Evolutionary conservation across 1,140 invertebrate species (phyloP).

Genomic region (Arion vulgaris): DNA sequence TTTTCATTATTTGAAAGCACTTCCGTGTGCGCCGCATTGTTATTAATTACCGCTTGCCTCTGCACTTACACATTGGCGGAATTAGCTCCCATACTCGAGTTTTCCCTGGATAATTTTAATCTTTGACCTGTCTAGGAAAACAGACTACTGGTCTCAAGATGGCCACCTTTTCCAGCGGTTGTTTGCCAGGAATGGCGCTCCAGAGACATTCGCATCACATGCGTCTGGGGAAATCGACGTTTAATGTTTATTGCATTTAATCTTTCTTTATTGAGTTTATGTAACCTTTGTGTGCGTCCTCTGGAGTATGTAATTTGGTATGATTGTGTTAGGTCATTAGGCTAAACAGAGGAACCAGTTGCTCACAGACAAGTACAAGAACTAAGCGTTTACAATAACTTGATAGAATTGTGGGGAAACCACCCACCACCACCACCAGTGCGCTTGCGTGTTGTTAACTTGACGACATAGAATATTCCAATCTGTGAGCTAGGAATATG

Average conservation of each 20-base stretch:
- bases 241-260: constrained; percentile 24
- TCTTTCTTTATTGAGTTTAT: neutral
- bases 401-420: neutral
- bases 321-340: neutral
- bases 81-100: constrained; percentile 27
- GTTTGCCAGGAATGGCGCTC: neutral
- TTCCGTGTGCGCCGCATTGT: neutral
- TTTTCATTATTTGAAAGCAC: constrained; percentile 1
- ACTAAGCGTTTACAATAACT: neutral
- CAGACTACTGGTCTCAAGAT: constrained; percentile 11
- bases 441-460: no score
- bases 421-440: no score
- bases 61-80: constrained; percentile 31
- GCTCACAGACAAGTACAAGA: neutral
- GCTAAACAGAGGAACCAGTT: neutral
- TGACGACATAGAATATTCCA: no score
- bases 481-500: no score
- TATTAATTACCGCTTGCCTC: constrained; percentile 30
- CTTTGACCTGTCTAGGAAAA: neutral
- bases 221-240: neutral
- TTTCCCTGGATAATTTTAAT: constrained; percentile 25
- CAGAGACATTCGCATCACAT: neutral
- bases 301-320: constrained; percentile 18
- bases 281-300: neutral
- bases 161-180: constrained; percentile 11